Evolutionary conservation across 1,140 invertebrate genomes (phyloP).

Genomic region (Calosoma granatense): DNA sequence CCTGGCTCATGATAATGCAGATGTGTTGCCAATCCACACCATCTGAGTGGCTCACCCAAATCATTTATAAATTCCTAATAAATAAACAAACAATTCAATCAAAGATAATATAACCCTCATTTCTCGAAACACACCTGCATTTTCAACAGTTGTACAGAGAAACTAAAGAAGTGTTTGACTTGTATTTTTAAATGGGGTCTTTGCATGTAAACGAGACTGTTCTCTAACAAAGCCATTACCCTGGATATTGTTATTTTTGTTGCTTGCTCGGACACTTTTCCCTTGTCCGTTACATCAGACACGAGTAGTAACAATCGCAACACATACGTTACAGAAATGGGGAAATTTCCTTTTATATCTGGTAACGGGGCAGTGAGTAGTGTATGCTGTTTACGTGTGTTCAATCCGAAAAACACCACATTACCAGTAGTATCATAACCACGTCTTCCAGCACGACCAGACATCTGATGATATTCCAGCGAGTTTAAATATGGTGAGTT

Average conservation of each 20-base stretch:
- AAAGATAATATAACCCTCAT: neutral
- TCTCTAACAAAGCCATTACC: conserved; percentile 10
- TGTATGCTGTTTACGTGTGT: conserved; percentile 10
- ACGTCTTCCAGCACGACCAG: conserved; percentile 14
- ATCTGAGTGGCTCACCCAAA: neutral
- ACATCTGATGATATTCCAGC: conserved; percentile 22
- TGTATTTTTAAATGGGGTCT: conserved; percentile 9
- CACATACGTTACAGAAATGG: conserved; percentile 8
- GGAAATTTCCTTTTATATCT: conserved; percentile 11
- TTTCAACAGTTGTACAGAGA: conserved; percentile 11
- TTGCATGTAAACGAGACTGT: conserved; percentile 10
- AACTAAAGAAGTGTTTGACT: conserved; percentile 11
- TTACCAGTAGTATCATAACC: conserved; percentile 13
- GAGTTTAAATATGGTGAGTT: conserved; percentile 19
- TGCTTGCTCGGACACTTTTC: conserved; percentile 6
- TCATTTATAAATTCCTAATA: conserved; percentile 11
- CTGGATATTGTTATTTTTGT: conserved; percentile 7
- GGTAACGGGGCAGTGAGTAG: conserved; percentile 12
- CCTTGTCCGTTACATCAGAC: conserved; percentile 10
- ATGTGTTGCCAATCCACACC: conserved; percentile 5
- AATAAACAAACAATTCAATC: neutral
- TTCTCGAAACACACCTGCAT: conserved; percentile 9
- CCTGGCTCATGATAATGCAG: conserved; percentile 15
- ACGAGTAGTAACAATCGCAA: conserved; percentile 10
- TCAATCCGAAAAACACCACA: conserved; percentile 12